Percentiles rank a stretch among this genome's conserved stretches.
Conservation (phyloP, 2,797 vertebrate species). For the Hyperoplus immaculatus region DNA sequence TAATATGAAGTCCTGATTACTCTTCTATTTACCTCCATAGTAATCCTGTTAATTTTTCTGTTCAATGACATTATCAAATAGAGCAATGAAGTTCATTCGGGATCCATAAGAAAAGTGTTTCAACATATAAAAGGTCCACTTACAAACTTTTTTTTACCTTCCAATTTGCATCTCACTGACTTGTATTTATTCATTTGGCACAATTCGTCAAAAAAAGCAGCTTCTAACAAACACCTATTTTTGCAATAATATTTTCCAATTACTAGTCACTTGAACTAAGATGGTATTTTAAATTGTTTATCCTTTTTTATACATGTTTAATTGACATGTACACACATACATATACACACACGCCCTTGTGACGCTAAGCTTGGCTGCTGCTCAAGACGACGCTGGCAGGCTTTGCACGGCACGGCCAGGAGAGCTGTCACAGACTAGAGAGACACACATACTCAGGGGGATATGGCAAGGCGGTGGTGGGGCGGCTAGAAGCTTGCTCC, state of each 20-base stretch:
- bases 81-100: neutral
- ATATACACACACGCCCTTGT: conserved; percentile 8
- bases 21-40: neutral
- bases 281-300: too few species aligned
- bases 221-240: neutral
- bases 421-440: conserved; percentile 49
- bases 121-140: neutral
- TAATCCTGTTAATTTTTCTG: neutral
- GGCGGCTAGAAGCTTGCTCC: conserved; percentile 43
- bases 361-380: conserved; percentile 45
- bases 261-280: neutral
- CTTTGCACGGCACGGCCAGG: conserved; percentile 61
- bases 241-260: neutral
- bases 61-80: neutral
- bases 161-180: neutral
- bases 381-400: conserved; percentile 45
- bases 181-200: neutral
- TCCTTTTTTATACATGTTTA: conserved; percentile 2
- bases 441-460: conserved; percentile 51
- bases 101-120: neutral
- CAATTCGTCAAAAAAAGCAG: neutral
- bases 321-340: conserved; percentile 4
- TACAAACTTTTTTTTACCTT: neutral
- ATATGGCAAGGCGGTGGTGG: conserved; percentile 32
- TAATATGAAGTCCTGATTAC: neutral